Evolutionary conservation across 2,113 vertebrate genomes (phyloP).

Genomic region (Hemibagrus wyckioides): DNA sequence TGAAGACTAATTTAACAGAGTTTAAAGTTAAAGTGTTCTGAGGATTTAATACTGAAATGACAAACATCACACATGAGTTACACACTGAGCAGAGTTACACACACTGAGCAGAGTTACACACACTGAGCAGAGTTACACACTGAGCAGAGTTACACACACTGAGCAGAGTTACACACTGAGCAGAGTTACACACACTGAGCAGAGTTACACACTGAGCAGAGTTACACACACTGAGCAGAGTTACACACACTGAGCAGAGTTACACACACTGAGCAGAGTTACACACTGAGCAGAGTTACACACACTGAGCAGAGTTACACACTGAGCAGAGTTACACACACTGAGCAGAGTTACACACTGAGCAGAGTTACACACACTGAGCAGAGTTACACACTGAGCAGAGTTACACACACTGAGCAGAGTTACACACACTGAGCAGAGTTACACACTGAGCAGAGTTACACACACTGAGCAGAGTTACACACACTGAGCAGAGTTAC

Average conservation of each 20-base stretch:
- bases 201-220: background rate
- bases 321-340: background rate
- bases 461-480: background rate
- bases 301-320: background rate
- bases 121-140: background rate
- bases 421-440: background rate
- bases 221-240: background rate
- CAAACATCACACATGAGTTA: background rate
- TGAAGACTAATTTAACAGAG: background rate
- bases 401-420: background rate
- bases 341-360: background rate
- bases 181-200: background rate
- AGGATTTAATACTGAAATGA: background rate
- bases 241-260: background rate
- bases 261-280: too few species aligned
- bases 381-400: background rate
- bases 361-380: background rate
- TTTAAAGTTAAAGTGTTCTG: background rate
- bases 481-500: background rate
- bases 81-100: background rate
- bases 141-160: background rate
- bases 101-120: background rate
- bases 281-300: background rate
- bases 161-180: background rate
- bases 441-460: too few species aligned